Conservation (phyloP, 1,140 invertebrate genomes). For the Anastrepha ludens region DNA sequence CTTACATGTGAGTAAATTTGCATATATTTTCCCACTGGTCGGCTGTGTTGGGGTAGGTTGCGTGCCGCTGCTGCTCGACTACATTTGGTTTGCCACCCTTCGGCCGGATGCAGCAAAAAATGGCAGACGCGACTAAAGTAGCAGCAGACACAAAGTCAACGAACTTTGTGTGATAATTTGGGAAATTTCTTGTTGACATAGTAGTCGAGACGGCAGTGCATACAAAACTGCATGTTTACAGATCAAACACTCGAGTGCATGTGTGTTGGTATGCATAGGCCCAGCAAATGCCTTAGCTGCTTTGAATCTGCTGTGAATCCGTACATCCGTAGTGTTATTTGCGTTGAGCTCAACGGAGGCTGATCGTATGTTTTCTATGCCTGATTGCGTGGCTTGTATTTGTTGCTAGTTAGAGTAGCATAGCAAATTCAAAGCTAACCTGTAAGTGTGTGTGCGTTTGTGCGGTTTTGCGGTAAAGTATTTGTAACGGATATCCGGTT, state of each 20-base stretch:
- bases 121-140: background rate
- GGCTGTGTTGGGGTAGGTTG: slow-evolving; percentile 38
- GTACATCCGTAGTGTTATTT: background rate
- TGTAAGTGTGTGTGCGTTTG: background rate
- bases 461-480: slow-evolving; percentile 12
- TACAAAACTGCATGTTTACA: slow-evolving; percentile 33
- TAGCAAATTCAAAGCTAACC: no score
- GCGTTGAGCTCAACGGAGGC: slow-evolving; percentile 23
- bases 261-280: background rate
- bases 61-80: background rate
- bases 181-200: slow-evolving; percentile 47
- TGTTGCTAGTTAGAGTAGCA: background rate
- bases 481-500: slow-evolving; percentile 47
- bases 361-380: slow-evolving; percentile 14
- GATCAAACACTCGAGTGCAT: background rate
- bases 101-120: slow-evolving; percentile 28
- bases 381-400: slow-evolving; percentile 1
- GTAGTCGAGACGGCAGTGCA: slow-evolving; percentile 46
- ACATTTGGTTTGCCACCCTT: background rate
- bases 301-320: background rate
- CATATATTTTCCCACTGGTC: background rate
- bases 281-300: background rate
- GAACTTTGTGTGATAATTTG: slow-evolving; percentile 51
- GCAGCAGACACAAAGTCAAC: slow-evolving; percentile 20
- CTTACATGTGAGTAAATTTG: background rate